A percentile compares a stretch with the other conserved stretches of the same genome.
These are phyloP conservation scores for Asarcornis scutulata DNA, from an alignment of 2,113 vertebrate genomes.

Conservation along the genomic window DNA sequence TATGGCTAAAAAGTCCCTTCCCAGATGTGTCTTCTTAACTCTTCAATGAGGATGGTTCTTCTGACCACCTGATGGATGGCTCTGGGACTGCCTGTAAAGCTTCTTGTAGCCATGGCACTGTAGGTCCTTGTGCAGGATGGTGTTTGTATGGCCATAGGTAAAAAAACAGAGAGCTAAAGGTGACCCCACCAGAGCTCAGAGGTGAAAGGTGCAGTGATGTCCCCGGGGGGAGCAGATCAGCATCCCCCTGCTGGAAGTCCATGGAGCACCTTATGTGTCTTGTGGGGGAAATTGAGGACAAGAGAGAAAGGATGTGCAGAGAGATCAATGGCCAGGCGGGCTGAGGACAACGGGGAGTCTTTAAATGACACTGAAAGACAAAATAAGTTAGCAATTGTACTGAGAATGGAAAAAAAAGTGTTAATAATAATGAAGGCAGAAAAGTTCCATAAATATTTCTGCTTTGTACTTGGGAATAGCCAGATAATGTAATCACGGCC, in stretches of 20 bases:
- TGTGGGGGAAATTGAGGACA: background rate
- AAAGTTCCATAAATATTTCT: conserved; percentile 32
- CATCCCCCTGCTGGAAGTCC: background rate
- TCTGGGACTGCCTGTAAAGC: background rate
- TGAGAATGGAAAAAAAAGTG: background rate
- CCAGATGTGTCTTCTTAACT: background rate
- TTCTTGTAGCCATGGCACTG: too few species aligned
- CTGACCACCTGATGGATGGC: background rate
- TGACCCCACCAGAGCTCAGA: background rate
- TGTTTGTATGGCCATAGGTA: background rate
- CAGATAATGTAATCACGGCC: background rate
- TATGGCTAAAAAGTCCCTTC: background rate
- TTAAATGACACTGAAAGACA: background rate
- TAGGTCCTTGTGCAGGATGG: background rate
- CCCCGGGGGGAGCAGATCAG: background rate
- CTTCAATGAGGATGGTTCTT: too few species aligned
- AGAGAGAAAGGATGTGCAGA: background rate
- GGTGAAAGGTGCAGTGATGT: background rate
- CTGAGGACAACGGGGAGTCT: background rate
- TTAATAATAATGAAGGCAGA: conserved; percentile 6
- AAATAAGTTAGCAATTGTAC: background rate
- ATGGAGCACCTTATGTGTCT: rapidly evolving
- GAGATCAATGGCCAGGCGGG: background rate
- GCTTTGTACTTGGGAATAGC: background rate
- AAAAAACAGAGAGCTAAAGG: background rate